Conservation (phyloP, 2,797 vertebrate genomes). For the Apogon talboti region DNA sequence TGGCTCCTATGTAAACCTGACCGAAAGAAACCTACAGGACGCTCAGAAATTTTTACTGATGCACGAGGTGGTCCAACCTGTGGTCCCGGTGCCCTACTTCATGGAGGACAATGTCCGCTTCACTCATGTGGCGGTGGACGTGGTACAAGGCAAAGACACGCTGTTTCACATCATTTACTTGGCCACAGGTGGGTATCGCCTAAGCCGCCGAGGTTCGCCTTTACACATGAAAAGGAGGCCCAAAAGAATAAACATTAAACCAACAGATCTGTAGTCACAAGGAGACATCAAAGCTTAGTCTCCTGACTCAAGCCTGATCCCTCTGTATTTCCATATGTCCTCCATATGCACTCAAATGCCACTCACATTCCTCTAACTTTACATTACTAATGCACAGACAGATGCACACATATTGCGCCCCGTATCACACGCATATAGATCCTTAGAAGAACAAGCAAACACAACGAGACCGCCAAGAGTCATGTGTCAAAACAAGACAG, state of each 20-base stretch:
- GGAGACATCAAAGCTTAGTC: conserved; percentile 60
- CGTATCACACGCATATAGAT: conserved; percentile 22
- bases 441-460: conserved; percentile 37
- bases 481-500: conserved; percentile 45
- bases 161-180: conserved; percentile 96
- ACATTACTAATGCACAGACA: conserved; percentile 45
- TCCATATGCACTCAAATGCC: conserved; percentile 45
- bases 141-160: conserved; percentile 94
- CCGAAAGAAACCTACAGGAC: conserved; percentile 94
- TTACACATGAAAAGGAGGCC: conserved; percentile 1
- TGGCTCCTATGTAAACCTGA: conserved; percentile 93
- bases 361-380: neutral
- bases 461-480: conserved; percentile 39
- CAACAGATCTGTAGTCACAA: conserved; percentile 34
- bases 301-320: conserved; percentile 46
- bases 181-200: conserved; percentile 88
- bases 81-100: conserved; percentile 90
- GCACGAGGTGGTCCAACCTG: conserved; percentile 95
- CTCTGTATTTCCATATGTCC: conserved; percentile 57
- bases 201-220: too few species aligned
- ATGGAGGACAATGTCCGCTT: conserved; percentile 96
- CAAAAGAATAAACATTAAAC: conserved; percentile 34
- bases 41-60: conserved; percentile 96
- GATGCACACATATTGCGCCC: conserved; percentile 14
- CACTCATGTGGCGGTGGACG: conserved; percentile 93